Evolutionary conservation across 1,140 invertebrate genomes (phyloP), one percentile per base, ranked within the genome.

Genomic region (Listronotus bonariensis): DNA sequence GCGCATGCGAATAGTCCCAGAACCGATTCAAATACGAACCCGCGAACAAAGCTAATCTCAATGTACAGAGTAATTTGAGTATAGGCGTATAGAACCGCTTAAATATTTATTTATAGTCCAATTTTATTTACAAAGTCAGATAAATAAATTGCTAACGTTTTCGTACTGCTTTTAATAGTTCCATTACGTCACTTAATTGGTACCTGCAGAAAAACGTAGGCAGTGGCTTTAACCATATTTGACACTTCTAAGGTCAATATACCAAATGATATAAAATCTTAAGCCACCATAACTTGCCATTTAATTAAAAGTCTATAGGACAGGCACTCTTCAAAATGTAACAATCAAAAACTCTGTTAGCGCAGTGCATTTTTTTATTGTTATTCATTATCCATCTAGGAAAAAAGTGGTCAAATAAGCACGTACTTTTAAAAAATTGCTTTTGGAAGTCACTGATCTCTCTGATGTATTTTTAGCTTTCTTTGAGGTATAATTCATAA

Each of bases 181-280:
- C n/a, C 8, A 45, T 45, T 45, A 45, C 42, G 42, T 45, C 42
- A n/a, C 1, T 45, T 45, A 45, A 14, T 14, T 17, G 42, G 14
- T 11, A 11, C 3, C n/a, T 45, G n/a, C 42, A 14, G n/a, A 45
- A 45, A 45, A 45, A 17, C 42, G 42, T 45, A 18, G 42, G 42
- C 14, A 45, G 42, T 45, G 6, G 42, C 17, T 18, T n/a, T 17
- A 18, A 17, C 42, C 42, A 45, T 45, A 45, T 45, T n/a, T 45
- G 42, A 45, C 14, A 45, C 14, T n/a, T 3, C 11, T 45, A 45
- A 45, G 42, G 42, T 45, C 42, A 45, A 45, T 45, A 45, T 18
- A 45, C 42, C 42, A 12, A 45, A 45, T 45, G 42, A 18, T 18
- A 18, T 14, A 14, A 18, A 45, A 17, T 17, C 14, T 45, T 5